Evolutionary conservation across 2,113 vertebrate species (phyloP), one percentile per base, ranked within the genome.

Genomic region (Melanerpes aurifrons): DNA sequence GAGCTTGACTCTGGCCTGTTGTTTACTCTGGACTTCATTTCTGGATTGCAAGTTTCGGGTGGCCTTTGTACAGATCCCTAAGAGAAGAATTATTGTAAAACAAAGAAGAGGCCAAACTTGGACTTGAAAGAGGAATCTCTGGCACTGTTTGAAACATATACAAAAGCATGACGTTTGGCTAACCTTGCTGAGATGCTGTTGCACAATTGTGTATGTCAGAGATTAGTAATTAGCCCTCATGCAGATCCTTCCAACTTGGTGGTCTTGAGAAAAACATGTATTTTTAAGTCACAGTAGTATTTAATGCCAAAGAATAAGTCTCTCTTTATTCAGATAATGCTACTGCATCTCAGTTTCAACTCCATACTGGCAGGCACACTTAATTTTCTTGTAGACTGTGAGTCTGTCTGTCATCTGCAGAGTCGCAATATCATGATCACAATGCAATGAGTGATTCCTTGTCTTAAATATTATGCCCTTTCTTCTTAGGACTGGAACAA

Each of bases 111-210:
- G 56, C 61, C 71, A 79, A 84, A 95, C 62, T 82, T 95, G 90
- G 54, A 91, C 70, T 94, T 95, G 90, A 63, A 93, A 91, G n/a
- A 48, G 25, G 58, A 91, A 50, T 91, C 54, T 86, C 67, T 96
- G 96, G 83, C 90, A 68, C 45, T 59, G 17, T 91, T 86, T 86
- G 93, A 93, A 93, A 90, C 31, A 50, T 90, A 70, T 37, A 84
- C 67, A 86, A 94, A 94, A 94, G 21, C 83, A 78, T 79, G 91
- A 88, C 59, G 80, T 86, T 95, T 96, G 96, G 96, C 95, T 95
- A 95, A 95, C 76, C 82, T 93, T 91, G 73, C 82, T 63, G 40
- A 86, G 71, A 93, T 82, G 80, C 25, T 93, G 56, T 96, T 96
- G 90, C 94, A 88, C 73, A 96, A 90, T 20, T 75, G 10, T 79